A percentile compares a stretch with the other conserved stretches of the same genome.
These are phyloP conservation scores for Gibbula magus DNA, from an alignment of 2,888 invertebrate species.

Conservation along the genomic window DNA sequence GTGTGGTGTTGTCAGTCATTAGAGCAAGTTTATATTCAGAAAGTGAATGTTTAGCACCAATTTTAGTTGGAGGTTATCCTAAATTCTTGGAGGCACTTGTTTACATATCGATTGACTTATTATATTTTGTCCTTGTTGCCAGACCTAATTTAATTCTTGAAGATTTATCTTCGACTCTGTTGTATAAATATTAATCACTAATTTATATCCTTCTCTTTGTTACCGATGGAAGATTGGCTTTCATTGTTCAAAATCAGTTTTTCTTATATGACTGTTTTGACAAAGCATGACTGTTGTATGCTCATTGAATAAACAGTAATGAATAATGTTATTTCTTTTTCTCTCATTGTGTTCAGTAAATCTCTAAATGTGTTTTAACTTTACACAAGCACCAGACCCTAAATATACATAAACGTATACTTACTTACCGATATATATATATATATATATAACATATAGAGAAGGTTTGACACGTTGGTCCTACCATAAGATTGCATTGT, in stretches of 20 bases:
- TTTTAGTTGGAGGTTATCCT: not conserved
- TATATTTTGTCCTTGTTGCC: not conserved
- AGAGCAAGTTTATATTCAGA: not conserved
- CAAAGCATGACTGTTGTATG: conserved; percentile 11
- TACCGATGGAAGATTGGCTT: not conserved
- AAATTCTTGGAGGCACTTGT: not conserved
- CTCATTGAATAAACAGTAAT: conserved; percentile 4
- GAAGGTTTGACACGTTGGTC: no score
- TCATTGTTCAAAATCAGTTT: conserved; percentile 8
- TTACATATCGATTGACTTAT: not conserved
- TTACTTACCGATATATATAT: no score
- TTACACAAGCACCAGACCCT: no score
- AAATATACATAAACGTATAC: no score
- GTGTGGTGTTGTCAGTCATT: conserved; percentile 1
- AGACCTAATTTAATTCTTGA: conserved; percentile 13
- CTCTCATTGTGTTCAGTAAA: no score
- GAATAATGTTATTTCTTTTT: not conserved
- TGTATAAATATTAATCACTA: conserved; percentile 11
- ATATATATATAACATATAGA: no score
- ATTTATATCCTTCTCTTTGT: conserved; percentile 5
- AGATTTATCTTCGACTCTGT: not conserved
- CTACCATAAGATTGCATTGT: no score
- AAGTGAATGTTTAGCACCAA: conserved; percentile 8
- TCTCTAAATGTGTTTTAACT: no score
- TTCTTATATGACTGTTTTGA: not conserved